These are phyloP conservation scores for Babylonia areolata DNA, from an alignment of 1,140 invertebrate species.

Conservation along the genomic window DNA sequence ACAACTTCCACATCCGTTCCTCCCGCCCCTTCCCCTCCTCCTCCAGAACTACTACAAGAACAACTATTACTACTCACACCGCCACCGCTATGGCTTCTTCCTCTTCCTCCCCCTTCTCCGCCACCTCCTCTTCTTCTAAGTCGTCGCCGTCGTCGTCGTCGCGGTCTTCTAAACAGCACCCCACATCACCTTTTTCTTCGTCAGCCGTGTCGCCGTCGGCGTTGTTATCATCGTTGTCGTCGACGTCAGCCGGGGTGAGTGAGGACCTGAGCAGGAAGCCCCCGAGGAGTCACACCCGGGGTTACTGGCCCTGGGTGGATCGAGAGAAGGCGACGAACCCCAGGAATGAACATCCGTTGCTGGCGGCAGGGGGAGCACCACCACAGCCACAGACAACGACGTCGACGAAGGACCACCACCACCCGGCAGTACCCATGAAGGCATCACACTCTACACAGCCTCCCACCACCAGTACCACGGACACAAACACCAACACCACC, in stretches of 20 bases:
- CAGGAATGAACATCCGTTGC: background rate
- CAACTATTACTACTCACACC: background rate
- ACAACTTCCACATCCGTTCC: background rate
- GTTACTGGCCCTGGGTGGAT: background rate
- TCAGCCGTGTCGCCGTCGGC: background rate
- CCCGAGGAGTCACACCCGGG: background rate
- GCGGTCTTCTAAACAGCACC: too few species aligned
- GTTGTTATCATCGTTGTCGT: background rate
- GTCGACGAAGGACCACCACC: too few species aligned
- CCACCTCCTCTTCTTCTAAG: background rate
- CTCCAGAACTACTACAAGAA: conserved; percentile 41
- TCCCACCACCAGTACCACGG: too few species aligned
- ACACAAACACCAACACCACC: too few species aligned
- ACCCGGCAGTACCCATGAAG: too few species aligned
- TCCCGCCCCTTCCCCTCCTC: background rate
- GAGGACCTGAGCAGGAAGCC: background rate
- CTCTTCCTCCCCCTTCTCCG: background rate
- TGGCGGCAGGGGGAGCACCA: too few species aligned
- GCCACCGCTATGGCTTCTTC: background rate
- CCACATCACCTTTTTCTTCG: background rate
- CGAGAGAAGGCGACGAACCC: background rate
- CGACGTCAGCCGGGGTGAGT: background rate
- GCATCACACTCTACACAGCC: too few species aligned
- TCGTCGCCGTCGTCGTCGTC: background rate
- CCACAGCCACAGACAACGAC: too few species aligned